A percentile compares a stretch with the other conserved stretches of the same genome.
These are phyloP conservation scores for Podiceps cristatus DNA, from an alignment of 2,113 vertebrate species.

Conservation along the genomic window DNA sequence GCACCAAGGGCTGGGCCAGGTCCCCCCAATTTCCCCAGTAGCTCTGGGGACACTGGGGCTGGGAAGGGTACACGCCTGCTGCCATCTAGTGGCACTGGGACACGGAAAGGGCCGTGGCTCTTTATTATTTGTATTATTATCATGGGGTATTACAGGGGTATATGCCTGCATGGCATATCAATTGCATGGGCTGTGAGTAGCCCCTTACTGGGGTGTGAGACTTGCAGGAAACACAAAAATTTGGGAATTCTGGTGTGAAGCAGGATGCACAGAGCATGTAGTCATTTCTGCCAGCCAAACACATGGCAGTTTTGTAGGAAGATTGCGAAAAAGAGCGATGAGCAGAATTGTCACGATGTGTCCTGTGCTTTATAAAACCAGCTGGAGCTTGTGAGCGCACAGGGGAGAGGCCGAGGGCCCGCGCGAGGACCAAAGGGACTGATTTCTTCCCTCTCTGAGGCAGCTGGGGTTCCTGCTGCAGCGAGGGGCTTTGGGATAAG, in stretches of 20 bases:
- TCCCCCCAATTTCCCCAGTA: not conserved
- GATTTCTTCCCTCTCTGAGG: not conserved
- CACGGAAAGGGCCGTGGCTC: not conserved
- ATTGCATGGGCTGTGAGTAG: not conserved
- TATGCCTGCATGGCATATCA: accelerated
- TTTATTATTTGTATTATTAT: not conserved
- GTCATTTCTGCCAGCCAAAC: not conserved
- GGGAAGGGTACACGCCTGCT: not conserved
- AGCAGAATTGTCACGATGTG: not conserved
- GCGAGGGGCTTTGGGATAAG: not conserved
- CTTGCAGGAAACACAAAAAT: not conserved
- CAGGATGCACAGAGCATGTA: not conserved
- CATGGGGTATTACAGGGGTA: not conserved
- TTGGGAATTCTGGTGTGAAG: not conserved
- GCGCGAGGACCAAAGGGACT: too few species aligned
- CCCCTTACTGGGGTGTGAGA: not conserved
- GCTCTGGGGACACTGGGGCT: not conserved
- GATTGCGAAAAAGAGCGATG: accelerated
- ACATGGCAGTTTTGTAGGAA: not conserved
- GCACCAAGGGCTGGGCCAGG: not conserved
- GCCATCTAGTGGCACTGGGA: slow-evolving; percentile 57
- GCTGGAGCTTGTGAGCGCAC: not conserved
- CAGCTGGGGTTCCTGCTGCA: not conserved
- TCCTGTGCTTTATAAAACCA: not conserved
- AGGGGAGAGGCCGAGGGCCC: not conserved